Percentiles rank a stretch among this genome's conserved stretches.
These are phyloP conservation scores for Heliconius charithonia DNA, from an alignment of 2,888 invertebrate species.

Conservation along the genomic window DNA sequence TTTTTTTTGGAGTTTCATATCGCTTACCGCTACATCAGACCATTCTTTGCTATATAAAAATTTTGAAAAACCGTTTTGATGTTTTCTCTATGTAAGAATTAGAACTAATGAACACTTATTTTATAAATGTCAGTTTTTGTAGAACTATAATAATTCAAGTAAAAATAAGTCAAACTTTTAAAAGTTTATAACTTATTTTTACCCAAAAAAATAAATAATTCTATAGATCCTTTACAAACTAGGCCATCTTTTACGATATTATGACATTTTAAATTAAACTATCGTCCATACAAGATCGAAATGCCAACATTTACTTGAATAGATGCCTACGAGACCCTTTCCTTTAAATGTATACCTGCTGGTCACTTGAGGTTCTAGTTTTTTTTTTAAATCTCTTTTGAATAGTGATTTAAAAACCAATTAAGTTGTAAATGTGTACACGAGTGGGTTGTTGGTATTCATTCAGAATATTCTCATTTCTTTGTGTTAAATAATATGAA, in stretches of 20 bases:
- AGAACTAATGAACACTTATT: too few species aligned
- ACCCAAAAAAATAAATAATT: not conserved
- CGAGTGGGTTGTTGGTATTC: slow-evolving; percentile 36
- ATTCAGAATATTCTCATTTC: slow-evolving; percentile 15
- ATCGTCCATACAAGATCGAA: not conserved
- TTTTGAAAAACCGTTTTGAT: too few species aligned
- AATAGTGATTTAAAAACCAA: slow-evolving; percentile 68
- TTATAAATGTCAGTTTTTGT: too few species aligned
- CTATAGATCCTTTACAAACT: not conserved
- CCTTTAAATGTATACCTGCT: slow-evolving; percentile 37
- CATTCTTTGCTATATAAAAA: too few species aligned
- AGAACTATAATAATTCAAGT: not conserved
- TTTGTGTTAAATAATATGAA: not conserved
- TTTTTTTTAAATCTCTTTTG: slow-evolving; percentile 38
- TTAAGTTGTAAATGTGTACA: slow-evolving; percentile 65
- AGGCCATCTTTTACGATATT: not conserved
- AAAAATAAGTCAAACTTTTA: not conserved
- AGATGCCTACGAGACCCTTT: slow-evolving; percentile 35
- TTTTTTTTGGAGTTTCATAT: too few species aligned
- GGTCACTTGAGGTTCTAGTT: slow-evolving; percentile 32
- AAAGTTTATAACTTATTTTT: not conserved
- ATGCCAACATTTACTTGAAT: slow-evolving; percentile 12
- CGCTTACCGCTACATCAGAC: too few species aligned
- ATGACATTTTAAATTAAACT: slow-evolving; percentile 22
- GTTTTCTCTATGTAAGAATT: too few species aligned